Evolutionary conservation across 2,888 invertebrate genomes (phyloP).

Genomic region (Plebejus melissa): DNA sequence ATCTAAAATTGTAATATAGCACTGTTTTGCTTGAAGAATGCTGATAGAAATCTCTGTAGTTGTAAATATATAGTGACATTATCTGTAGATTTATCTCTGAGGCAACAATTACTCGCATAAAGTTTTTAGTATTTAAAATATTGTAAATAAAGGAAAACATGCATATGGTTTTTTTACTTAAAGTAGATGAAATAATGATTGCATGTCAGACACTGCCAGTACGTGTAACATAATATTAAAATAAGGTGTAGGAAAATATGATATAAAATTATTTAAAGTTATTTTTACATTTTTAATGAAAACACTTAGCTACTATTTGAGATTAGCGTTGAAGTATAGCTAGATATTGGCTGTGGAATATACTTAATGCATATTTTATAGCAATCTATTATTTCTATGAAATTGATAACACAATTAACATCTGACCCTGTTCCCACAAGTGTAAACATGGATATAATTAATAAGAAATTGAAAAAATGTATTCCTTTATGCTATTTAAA

Average conservation of each 20-base stretch:
- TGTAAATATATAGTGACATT: conserved; percentile 21
- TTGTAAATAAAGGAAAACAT: conserved; percentile 22
- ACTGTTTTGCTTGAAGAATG: neutral
- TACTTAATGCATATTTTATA: conserved; percentile 33
- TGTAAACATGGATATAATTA: conserved; percentile 42
- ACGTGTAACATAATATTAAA: conserved; percentile 33
- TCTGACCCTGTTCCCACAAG: conserved; percentile 36
- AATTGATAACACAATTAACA: conserved; percentile 30
- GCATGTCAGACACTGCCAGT: conserved; percentile 36
- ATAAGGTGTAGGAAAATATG: conserved; percentile 28
- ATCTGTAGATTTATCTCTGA: neutral
- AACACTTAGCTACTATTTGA: conserved; percentile 14
- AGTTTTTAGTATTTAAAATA: conserved; percentile 26
- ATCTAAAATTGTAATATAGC: conserved; percentile 4
- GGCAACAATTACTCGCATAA: conserved; percentile 23
- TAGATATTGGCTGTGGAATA: conserved; percentile 44
- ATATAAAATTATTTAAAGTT: conserved; percentile 19
- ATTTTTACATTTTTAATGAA: conserved; percentile 26
- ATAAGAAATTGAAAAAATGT: conserved; percentile 35
- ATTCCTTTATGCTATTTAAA: neutral
- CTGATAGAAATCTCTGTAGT: neutral
- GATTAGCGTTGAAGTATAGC: conserved; percentile 22
- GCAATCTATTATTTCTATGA: conserved; percentile 30
- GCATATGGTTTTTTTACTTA: conserved; percentile 19
- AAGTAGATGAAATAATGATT: conserved; percentile 21